Evolutionary conservation across 2,888 invertebrate species (phyloP).

Genomic region (Achlya flavicornis): DNA sequence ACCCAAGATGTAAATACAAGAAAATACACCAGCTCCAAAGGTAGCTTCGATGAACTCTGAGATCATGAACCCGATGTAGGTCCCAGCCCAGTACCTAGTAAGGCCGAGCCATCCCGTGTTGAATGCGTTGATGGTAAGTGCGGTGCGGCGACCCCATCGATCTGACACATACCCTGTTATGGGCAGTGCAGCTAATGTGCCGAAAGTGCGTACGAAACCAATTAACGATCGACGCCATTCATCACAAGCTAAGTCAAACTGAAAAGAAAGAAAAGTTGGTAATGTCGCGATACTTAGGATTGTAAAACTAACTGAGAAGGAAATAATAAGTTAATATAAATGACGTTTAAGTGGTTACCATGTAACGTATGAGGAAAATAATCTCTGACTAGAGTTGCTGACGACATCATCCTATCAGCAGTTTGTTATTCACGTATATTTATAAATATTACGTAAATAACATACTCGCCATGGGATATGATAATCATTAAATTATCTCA

Average conservation of each 20-base stretch:
- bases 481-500: not conserved
- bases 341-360: too few relatives aligned
- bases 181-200: conserved; percentile 87
- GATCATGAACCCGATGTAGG: conserved; percentile 86
- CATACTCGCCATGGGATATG: too few relatives aligned
- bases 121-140: conserved; percentile 83
- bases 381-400: not conserved
- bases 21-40: conserved; percentile 87
- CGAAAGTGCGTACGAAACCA: conserved; percentile 88
- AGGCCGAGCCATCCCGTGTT: conserved; percentile 72
- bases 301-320: too few relatives aligned
- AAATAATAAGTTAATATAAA: too few relatives aligned
- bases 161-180: conserved; percentile 89
- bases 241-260: conserved; percentile 86
- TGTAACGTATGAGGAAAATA: not conserved
- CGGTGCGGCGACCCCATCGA: conserved; percentile 86
- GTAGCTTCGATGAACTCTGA: conserved; percentile 88
- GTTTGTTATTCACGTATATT: not conserved
- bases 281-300: not conserved
- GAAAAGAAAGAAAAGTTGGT: conserved; percentile 27
- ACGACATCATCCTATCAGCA: not conserved
- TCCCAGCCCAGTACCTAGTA: conserved; percentile 65
- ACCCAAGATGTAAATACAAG: conserved; percentile 88
- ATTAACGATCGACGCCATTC: conserved; percentile 89
- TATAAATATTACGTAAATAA: too few relatives aligned